Conservation (phyloP, 2,113 vertebrate species). For the Apodemus sylvaticus region DNA sequence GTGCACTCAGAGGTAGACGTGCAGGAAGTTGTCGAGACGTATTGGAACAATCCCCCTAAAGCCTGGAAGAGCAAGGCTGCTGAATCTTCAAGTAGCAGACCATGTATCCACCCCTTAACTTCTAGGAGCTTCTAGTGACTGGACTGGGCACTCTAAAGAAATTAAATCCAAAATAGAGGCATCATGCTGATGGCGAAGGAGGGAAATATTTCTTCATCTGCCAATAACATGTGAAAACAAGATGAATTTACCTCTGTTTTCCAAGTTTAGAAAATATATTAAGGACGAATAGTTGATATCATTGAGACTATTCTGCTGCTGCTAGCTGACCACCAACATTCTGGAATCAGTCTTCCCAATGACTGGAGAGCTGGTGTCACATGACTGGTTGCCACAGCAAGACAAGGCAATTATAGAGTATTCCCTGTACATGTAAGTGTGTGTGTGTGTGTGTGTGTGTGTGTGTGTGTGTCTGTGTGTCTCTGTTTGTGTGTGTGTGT, state of each 20-base stretch:
- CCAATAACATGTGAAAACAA: neutral
- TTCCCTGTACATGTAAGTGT: too few relatives aligned
- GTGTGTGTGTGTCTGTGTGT: too few relatives aligned
- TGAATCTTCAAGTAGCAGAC: constrained; percentile 53
- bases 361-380: neutral
- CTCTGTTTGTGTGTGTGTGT: too few relatives aligned
- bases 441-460: too few relatives aligned
- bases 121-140: neutral
- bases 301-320: neutral
- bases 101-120: neutral
- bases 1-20: constrained; percentile 50
- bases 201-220: neutral
- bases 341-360: neutral
- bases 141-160: neutral
- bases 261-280: neutral
- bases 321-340: neutral
- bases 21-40: constrained; percentile 12
- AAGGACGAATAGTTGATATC: neutral
- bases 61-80: constrained; percentile 57
- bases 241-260: neutral
- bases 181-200: neutral
- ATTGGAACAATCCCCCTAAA: constrained; percentile 61
- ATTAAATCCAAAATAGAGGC: neutral
- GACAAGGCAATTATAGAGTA: too few relatives aligned
- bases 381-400: too few relatives aligned